Evolutionary conservation across 1,140 invertebrate genomes (phyloP), one percentile per base, ranked within the genome.

Genomic region (Myzus persicae): DNA sequence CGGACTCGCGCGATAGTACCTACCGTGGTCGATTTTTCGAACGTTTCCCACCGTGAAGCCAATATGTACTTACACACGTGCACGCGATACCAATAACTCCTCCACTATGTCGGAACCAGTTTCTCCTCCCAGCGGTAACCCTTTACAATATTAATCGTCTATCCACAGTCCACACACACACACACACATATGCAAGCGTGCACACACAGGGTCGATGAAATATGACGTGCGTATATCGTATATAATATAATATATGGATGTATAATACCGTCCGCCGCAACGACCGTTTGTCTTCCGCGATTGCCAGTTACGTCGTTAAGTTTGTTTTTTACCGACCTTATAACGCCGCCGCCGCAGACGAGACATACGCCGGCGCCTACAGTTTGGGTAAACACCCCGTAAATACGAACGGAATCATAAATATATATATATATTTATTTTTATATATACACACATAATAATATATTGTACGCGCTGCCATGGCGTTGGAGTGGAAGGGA

Each of bases 221-320:
- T 84, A 84, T 51, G 81, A 93, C 36, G 42, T 84, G 76, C 42
- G 67, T 48, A 67, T 67, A 67, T 67, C 59, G 59, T 67, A 67
- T n/a, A 67, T n/a, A 67, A 59, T 59, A 59, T 59, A 59, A 67
- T 67, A n/a, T 67, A 67, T 67, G 59, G 59, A 67, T 42, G 36
- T 54, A 22, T 54, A 89, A 51, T 54, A 31, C 89, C 51, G 24
- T 24, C 22, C 85, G 87, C 46, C 44, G 8, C 51, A 11, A 82
- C 76, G 76, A 31, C 81, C 91, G 91, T 93, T 93, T 84, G 42
- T 93, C 91, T 93, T 93, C 90, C 36, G 90, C 40, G 91, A 48
- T 36, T 48, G 91, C 90, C 59, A 24, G 54, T 93, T 40, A 59
- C 51, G 89, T 90, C 89, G 51, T 90, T 90, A 90, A 59, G 89